These are phyloP conservation scores for Littorina saxatilis DNA, from an alignment of 1,140 invertebrate species.

Conservation along the genomic window DNA sequence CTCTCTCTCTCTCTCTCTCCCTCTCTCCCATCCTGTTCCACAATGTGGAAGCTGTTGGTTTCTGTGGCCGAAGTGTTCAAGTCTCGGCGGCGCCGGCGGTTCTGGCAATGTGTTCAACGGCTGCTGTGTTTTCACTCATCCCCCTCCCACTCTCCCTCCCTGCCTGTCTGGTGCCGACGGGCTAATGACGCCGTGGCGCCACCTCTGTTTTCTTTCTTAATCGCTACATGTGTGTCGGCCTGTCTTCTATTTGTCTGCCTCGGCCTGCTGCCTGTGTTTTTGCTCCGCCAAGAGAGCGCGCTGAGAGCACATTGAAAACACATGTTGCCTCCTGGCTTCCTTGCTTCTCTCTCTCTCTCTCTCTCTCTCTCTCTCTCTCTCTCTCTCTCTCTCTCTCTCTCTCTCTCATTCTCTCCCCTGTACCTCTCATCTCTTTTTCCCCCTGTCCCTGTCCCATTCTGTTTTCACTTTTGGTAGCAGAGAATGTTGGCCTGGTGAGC, in stretches of 20 bases:
- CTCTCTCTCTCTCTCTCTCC: background rate
- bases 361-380: slow-evolving; percentile 2
- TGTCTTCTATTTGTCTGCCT: slow-evolving; percentile 53
- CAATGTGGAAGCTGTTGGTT: slow-evolving; percentile 15
- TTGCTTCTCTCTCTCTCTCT: slow-evolving; percentile 7
- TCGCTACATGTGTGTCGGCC: slow-evolving; percentile 61
- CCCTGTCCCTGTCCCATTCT: background rate
- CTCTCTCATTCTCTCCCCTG: no score
- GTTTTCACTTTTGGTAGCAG: background rate
- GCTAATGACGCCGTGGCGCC: slow-evolving; percentile 60
- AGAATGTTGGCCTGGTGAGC: background rate
- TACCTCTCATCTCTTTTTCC: background rate
- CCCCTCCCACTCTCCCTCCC: slow-evolving; percentile 37
- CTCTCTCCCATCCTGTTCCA: background rate
- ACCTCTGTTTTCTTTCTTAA: slow-evolving; percentile 65
- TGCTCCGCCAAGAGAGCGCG: slow-evolving; percentile 38
- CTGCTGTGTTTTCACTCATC: slow-evolving; percentile 54
- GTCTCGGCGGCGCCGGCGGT: background rate
- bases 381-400: slow-evolving; percentile 5
- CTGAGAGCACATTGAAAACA: slow-evolving; percentile 47
- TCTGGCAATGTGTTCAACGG: slow-evolving; percentile 27
- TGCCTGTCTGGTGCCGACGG: slow-evolving; percentile 45
- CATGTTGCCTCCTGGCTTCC: slow-evolving; percentile 34
- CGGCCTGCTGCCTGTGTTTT: slow-evolving; percentile 40
- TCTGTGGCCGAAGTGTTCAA: slow-evolving; percentile 2